Evolutionary conservation across 1,140 invertebrate genomes (phyloP).

Genomic region (Bombus impatiens): DNA sequence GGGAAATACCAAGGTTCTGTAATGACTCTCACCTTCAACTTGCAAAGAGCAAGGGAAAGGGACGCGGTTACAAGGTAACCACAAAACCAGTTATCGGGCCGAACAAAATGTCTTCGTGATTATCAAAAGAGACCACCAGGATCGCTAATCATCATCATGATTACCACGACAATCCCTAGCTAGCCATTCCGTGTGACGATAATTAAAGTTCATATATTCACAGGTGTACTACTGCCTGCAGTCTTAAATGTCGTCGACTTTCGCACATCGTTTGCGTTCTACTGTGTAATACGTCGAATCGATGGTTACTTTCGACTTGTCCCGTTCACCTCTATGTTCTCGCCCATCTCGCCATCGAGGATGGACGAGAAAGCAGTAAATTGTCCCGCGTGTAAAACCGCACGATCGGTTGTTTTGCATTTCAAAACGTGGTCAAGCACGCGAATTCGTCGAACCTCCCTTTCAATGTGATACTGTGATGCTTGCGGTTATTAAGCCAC

Average conservation of each 20-base stretch:
- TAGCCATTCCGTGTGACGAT: no score
- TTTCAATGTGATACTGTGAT: conserved; percentile 20
- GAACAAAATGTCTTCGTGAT: conserved; percentile 29
- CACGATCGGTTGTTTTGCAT: neutral
- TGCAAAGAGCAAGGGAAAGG: conserved; percentile 45
- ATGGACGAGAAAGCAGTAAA: neutral
- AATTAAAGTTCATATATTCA: neutral
- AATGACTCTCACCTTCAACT: conserved; percentile 47
- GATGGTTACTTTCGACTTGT: neutral
- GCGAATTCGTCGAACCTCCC: neutral
- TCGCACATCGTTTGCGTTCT: neutral
- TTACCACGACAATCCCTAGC: no score
- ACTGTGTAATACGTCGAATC: neutral
- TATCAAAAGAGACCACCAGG: conserved; percentile 15
- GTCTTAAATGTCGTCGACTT: neutral
- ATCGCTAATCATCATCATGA: no score
- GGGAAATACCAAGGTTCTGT: conserved; percentile 25
- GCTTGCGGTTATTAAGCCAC: conserved; percentile 6
- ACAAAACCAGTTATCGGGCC: conserved; percentile 5
- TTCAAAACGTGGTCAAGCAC: neutral
- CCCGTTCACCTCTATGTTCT: conserved; percentile 1
- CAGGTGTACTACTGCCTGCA: neutral
- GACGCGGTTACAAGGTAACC: conserved; percentile 25
- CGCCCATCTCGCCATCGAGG: neutral
- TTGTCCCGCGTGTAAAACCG: neutral